Base-by-base conservation (phyloP, 2,888 invertebrate genomes). In the Osedax fenrisi region DNA sequence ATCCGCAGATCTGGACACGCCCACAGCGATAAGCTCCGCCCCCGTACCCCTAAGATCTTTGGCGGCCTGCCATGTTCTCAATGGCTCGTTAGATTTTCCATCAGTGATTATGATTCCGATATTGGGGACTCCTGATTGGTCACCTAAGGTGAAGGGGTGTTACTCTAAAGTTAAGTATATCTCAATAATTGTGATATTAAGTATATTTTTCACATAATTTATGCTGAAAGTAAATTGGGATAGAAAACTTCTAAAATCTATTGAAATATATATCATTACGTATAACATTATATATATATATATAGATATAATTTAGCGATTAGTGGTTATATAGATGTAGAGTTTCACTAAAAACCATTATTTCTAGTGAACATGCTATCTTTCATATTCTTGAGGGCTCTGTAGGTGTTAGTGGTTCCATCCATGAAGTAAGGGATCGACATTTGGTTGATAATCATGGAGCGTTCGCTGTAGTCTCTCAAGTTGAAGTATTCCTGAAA, bases 21-120 rank as follows among this genome's bases (percentile, higher is more conserved):
- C 74, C n/a, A 77, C 64, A 10, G 70, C 74, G 5, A 74, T 71
- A 17, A 75, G 41, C 59, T 76, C 62, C 24, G 74, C 69, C 27
- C 76, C 76, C 23, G 5, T 24, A 21, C 80, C 78, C n/a, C 81
- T 79, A 0, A 84, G 83, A n/a, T 78, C 69, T 26, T 77, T 79
- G 2, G 85, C 82, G 41, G 82, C 81, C 25, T 77, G 77, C n/a
- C 82, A 81, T 2, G 85, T 84, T 70, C 81, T 79, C 0, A 5
- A 17, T 1, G 77, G 77, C 68, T 77, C 56, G 24, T 80, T 83
- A 26, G 84, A 83, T 68, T 81, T 80, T 17, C 84, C 85, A 75
- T 85, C 85, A 0, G 85, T 84, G 25, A 85, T 81, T 2, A 85
- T 83, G 23, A 85, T 79, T 3, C 81, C 82, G 0, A 84, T 80